Evolutionary conservation across 2,113 vertebrate species (phyloP).

Genomic region (Electrona antarctica): DNA sequence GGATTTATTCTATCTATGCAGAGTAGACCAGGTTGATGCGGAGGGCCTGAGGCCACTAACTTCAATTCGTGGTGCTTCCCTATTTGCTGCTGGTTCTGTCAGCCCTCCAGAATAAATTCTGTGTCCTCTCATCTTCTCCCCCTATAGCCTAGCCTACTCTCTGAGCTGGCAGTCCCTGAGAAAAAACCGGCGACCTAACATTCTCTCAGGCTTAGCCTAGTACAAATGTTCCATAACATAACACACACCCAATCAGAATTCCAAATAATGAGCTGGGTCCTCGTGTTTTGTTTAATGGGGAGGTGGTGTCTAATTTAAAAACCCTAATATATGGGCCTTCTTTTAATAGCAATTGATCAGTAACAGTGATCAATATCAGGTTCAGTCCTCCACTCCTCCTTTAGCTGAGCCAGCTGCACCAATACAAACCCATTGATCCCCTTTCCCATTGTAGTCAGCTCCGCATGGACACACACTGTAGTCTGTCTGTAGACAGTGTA

Average conservation of each 20-base stretch:
- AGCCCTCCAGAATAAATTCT: constrained; percentile 49
- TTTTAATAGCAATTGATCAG: constrained; percentile 31
- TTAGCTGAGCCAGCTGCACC: constrained; percentile 1
- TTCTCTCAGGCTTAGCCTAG: not conserved
- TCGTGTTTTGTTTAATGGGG: too few relatives aligned
- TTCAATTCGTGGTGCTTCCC: constrained; percentile 41
- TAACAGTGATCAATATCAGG: constrained; percentile 55
- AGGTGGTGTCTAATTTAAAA: too few relatives aligned
- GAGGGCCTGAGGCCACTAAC: constrained; percentile 14
- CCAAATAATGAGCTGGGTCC: not conserved
- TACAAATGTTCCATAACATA: constrained; percentile 35
- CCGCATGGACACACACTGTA: not conserved
- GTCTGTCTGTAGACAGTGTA: too few relatives aligned
- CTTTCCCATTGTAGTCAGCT: constrained; percentile 22
- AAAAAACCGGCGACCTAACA: constrained; percentile 43
- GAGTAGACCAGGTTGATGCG: constrained; percentile 20
- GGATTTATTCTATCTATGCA: constrained; percentile 24
- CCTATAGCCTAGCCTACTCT: too few relatives aligned
- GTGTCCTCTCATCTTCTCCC: constrained; percentile 6
- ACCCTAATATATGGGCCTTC: not conserved
- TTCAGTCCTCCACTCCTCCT: not conserved
- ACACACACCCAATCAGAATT: constrained; percentile 17
- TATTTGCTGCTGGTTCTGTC: constrained; percentile 44
- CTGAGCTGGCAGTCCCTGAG: constrained; percentile 29
- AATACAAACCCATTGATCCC: constrained; percentile 12